Evolutionary conservation across 2,888 invertebrate genomes (phyloP).

Genomic region (Drosophila glabriapex): DNA sequence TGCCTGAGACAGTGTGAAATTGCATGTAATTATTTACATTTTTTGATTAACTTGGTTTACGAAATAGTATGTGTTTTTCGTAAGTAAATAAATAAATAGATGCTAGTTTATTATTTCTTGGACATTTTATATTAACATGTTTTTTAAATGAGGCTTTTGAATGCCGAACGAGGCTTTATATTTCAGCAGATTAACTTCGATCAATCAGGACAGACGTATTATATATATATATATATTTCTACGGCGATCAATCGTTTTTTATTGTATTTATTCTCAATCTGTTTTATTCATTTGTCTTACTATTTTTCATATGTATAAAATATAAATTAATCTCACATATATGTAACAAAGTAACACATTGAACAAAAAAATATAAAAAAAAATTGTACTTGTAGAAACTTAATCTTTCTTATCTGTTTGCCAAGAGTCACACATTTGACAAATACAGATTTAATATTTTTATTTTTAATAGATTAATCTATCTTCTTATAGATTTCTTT

Average conservation of each 20-base stretch:
- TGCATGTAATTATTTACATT: conserved; percentile 34
- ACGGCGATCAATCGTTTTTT: neutral
- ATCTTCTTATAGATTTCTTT: neutral
- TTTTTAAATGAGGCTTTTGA: neutral
- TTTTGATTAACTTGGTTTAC: neutral
- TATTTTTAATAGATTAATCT: neutral
- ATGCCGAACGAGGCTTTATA: neutral
- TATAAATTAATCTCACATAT: neutral
- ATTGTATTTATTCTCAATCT: neutral
- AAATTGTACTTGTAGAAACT: neutral
- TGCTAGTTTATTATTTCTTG: neutral
- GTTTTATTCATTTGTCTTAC: neutral
- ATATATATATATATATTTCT: neutral
- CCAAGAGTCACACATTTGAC: neutral
- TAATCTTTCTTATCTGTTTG: neutral
- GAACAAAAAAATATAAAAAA: neutral
- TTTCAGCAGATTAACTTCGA: neutral
- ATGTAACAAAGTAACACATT: neutral
- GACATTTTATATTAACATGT: neutral
- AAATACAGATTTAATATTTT: neutral
- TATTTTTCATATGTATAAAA: neutral
- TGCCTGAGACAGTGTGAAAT: conserved; percentile 40
- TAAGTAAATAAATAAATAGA: neutral
- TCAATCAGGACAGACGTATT: neutral
- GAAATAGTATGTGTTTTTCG: conserved; percentile 1